Evolutionary conservation across 2,113 vertebrate species (phyloP).

Genomic region (Agapornis roseicollis): DNA sequence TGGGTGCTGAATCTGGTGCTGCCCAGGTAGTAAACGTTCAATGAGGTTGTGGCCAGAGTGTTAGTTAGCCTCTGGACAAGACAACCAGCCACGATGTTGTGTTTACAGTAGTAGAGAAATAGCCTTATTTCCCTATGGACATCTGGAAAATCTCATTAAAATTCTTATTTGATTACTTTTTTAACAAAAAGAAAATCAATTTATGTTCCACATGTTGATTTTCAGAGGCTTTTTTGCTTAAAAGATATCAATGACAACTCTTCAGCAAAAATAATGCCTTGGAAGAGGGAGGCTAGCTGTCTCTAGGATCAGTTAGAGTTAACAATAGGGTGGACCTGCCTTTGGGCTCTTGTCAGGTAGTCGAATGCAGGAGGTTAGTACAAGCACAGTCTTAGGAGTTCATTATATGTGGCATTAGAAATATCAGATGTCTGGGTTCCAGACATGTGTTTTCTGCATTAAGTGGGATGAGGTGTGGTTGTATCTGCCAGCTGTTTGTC

Average conservation of each 20-base stretch:
- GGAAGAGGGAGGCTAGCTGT: neutral
- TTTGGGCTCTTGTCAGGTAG: neutral
- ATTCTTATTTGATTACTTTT: slow-evolving; percentile 33
- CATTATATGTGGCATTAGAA: neutral
- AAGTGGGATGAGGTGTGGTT: neutral
- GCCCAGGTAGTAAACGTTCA: neutral
- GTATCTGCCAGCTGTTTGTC: slow-evolving; percentile 6
- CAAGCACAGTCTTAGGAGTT: slow-evolving; percentile 6
- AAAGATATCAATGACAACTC: neutral
- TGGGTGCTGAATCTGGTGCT: neutral
- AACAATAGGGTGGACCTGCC: neutral
- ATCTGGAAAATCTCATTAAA: neutral
- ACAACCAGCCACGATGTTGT: neutral
- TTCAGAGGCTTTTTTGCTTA: neutral
- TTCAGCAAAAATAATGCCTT: neutral
- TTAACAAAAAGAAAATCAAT: neutral
- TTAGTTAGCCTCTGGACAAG: neutral
- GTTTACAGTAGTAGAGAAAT: neutral
- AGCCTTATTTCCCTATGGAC: slow-evolving; percentile 23
- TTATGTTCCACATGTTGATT: neutral
- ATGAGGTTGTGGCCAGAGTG: neutral
- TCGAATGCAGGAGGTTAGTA: neutral
- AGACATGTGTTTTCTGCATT: slow-evolving; percentile 14
- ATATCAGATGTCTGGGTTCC: neutral
- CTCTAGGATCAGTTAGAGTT: neutral